Base-by-base conservation (phyloP, 2,797 vertebrate species). In the Antennarius maculatus region DNA sequence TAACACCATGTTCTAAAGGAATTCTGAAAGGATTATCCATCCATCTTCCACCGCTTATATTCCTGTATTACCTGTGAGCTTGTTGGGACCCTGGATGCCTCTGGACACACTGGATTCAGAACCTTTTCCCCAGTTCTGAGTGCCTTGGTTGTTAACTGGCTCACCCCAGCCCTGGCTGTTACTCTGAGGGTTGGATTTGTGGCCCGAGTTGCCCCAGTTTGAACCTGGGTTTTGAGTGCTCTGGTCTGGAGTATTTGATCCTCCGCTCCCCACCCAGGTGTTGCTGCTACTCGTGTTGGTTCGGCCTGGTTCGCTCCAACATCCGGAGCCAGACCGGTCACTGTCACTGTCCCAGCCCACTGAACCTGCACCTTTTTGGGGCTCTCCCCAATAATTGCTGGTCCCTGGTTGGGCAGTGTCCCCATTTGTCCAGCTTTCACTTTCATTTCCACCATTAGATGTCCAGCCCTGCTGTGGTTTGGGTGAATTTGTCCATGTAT, bases 271-370 rank as follows among this genome's bases (percentile, higher is more conserved):
- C 0, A 90, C 94, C 85, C 95, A 95, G 56, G 90, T 92, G 80
- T 91, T 93, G 74, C 90, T 90, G 79, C 93, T 90, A 79, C 88
- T 94, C 83, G 92, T 88, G 80, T 91, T 95, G 70, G 94, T 90
- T 86, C 95, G 94, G 62, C 92, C 92, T 0, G 91, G 84, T 57
- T 97, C 97, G 0, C 92, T 96, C 97, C 97, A 92, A 76, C 89
- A 97, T 68, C 95, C 95, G 45, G 97, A 95, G 29, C 94, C 93
- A 0, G 97, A 98, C 51, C 96, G 94, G 83, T 98, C 96, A 2
- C 95, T 94, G 84, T 95, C 92, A 0, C 88, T 91, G 74, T 97
- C 97, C 84, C 97, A 98, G n/a, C 95, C 92, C 83, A 88, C 94
- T 0, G 96, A 96, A 75, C 93, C 92, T 13, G 94, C 92, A 13